Evolutionary conservation across 2,888 invertebrate genomes (phyloP).

Genomic region (Eremobia ochroleuca): DNA sequence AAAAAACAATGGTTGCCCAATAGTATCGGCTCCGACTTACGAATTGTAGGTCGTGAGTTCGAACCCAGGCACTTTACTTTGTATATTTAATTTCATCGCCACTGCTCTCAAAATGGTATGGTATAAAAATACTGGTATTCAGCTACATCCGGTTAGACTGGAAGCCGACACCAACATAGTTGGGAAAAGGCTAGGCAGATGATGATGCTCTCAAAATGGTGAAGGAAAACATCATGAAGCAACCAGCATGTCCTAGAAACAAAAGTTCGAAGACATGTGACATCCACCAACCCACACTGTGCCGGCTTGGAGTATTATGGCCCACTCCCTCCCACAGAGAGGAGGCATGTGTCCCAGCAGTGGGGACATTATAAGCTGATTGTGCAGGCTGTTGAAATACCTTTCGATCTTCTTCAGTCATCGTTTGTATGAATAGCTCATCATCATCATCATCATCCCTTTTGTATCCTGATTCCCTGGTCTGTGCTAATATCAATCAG

Average conservation of each 20-base stretch:
- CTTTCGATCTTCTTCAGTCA: neutral
- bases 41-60: no score
- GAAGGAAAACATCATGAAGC: neutral
- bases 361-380: neutral
- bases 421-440: neutral
- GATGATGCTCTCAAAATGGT: neutral
- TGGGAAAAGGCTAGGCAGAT: no score
- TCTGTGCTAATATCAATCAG: neutral
- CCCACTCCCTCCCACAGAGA: neutral
- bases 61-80: neutral
- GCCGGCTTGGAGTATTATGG: no score
- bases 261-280: neutral
- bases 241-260: neutral
- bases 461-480: neutral
- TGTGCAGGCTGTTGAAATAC: neutral
- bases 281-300: neutral
- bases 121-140: no score
- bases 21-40: no score
- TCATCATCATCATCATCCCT: neutral
- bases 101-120: neutral
- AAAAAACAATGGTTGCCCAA: no score
- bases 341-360: neutral
- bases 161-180: no score
- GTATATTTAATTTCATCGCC: neutral
- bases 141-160: no score